These are phyloP conservation scores for Mechanitis mazaeus DNA, from an alignment of 2,888 invertebrate species.

Conservation along the genomic window DNA sequence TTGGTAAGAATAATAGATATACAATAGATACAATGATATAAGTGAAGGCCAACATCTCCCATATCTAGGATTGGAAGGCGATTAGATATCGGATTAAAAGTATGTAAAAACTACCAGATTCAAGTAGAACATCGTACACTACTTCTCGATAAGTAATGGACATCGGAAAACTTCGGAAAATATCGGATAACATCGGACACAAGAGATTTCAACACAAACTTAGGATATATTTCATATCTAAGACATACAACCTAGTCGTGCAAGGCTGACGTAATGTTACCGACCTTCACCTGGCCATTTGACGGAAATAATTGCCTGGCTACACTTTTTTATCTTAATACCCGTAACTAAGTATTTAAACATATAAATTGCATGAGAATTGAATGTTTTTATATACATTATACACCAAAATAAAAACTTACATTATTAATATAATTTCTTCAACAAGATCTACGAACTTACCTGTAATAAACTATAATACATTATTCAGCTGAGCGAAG, in stretches of 20 bases:
- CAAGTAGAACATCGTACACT: too few species aligned
- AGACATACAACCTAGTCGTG: constrained; percentile 36
- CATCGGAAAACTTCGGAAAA: too few species aligned
- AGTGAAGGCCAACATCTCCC: too few species aligned
- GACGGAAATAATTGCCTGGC: constrained; percentile 49
- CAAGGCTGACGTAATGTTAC: constrained; percentile 39
- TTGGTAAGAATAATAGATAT: too few species aligned
- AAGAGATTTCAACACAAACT: too few species aligned
- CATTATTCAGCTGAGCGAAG: too few species aligned
- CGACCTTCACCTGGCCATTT: constrained; percentile 49
- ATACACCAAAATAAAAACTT: neutral
- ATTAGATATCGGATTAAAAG: too few species aligned
- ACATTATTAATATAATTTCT: neutral
- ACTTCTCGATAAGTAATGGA: too few species aligned
- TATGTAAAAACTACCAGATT: too few species aligned
- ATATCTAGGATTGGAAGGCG: neutral
- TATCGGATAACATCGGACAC: too few species aligned
- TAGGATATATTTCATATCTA: constrained; percentile 13
- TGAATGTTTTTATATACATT: neutral
- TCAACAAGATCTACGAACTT: constrained; percentile 4
- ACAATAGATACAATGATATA: neutral
- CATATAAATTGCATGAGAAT: constrained; percentile 14
- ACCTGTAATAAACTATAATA: constrained; percentile 29
- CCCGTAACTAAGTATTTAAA: constrained; percentile 29
- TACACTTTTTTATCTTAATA: constrained; percentile 35